Percentiles rank a stretch among this genome's conserved stretches.
phyloP scores from a whole-genome alignment of 2,113 vertebrate species.

The Gasterosteus aculeatus region DNA sequence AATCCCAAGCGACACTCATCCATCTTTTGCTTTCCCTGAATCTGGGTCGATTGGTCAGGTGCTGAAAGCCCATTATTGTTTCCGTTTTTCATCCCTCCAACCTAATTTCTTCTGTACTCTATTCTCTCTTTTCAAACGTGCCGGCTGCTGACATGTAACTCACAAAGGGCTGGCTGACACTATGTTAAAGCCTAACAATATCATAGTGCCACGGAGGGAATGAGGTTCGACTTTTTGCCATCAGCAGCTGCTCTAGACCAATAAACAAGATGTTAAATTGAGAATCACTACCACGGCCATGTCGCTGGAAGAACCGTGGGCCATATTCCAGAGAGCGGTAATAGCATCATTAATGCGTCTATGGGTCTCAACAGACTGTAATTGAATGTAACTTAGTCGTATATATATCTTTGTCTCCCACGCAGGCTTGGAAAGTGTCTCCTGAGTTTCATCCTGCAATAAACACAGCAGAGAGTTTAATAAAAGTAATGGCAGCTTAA shows the following conservation, averaged over 20 bases:
- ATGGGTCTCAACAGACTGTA: constrained; percentile 54
- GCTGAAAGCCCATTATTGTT: constrained; percentile 48
- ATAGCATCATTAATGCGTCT: constrained; percentile 58
- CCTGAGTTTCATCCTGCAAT: constrained; percentile 45
- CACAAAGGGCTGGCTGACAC: constrained; percentile 26
- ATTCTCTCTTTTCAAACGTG: constrained; percentile 33
- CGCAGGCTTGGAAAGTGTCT: constrained; percentile 42
- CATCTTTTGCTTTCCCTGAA: constrained; percentile 57
- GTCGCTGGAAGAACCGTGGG: constrained; percentile 52
- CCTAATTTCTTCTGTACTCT: constrained; percentile 15
- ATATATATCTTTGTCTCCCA: constrained; percentile 59
- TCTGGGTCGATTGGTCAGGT: constrained; percentile 45
- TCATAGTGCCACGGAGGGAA: constrained; percentile 30
- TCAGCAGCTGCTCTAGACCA: constrained; percentile 54
- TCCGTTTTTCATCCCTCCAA: constrained; percentile 34
- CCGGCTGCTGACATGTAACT: constrained; percentile 25
- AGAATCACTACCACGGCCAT: constrained; percentile 46
- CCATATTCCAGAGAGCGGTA: constrained; percentile 63
- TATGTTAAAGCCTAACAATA: constrained; percentile 54
- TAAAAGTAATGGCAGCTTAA: constrained; percentile 56
- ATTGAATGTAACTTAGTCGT: constrained; percentile 69
- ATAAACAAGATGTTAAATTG: constrained; percentile 65
- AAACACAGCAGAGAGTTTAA: constrained; percentile 48
- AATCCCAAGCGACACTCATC: constrained; percentile 47
- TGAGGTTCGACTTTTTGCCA: constrained; percentile 48